Evolutionary conservation across 2,888 invertebrate species (phyloP), one percentile per base, ranked within the genome.

Genomic region (Spialia ferax): DNA sequence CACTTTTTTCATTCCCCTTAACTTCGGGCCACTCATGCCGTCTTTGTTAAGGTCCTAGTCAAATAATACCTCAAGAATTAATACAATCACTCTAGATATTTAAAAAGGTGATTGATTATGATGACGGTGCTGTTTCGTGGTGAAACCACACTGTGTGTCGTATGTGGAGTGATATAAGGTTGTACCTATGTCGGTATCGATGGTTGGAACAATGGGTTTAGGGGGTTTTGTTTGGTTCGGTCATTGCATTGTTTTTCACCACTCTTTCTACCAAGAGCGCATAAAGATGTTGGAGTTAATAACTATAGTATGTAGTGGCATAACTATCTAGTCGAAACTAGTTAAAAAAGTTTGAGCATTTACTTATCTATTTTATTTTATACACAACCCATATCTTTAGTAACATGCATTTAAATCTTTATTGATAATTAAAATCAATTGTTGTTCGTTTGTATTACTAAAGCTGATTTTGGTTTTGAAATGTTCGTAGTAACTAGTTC

Each of bases 21-120:
- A 75, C 81, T 83, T 82, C 85, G 80, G 84, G 82, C 80, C 87
- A 87, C 86, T 87, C 89, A 86, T 85, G 83, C 79, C 78, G 72
- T 72, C 78, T 87, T 91, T 92, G 92, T 93, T 85, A 81, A 71
- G 73, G 82, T 81, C 88, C 91, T 90, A 91, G 89, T 89, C 90
- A 92, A 92, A 93, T 92, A 93, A 92, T 89, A 84, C 84, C 82
- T 79, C 75, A 76, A 77, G 86, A 88, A 93, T 92, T 93, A 93
- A 93, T 93, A 89, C 91, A 89, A 88, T 89, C 88, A 91, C 90
- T 88, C 87, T 84, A 78, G 83, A 88, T 88, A 86, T 87, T 85
- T 84, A 86, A 65, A 89, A 88, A 87, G 88, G 89, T 93, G 93
- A 93, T 93, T 93, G 93, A 93, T 93, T 91, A 86, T 82, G 78